A percentile compares a stretch with the other conserved stretches of the same genome.
Conservation (phyloP, 2,113 vertebrate genomes). For the Neodontobutis hainanensis region DNA sequence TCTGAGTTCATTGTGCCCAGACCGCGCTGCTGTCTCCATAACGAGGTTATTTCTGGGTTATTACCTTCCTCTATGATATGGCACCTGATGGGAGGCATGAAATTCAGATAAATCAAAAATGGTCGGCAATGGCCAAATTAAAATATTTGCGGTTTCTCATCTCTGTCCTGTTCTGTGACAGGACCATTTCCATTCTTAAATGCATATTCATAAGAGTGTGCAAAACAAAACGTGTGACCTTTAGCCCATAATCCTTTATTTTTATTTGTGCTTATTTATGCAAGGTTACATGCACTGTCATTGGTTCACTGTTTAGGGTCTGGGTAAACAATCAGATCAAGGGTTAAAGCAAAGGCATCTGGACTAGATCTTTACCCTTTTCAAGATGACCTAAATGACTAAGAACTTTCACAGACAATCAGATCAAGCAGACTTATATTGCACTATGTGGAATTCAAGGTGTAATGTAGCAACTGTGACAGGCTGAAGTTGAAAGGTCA, state of each 20-base stretch:
- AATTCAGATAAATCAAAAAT: constrained; percentile 99
- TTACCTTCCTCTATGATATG: constrained; percentile 95
- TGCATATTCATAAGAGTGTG: constrained; percentile 37
- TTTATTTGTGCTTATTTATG: constrained; percentile 11
- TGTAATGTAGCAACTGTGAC: too few relatives aligned
- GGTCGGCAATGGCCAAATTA: constrained; percentile 84
- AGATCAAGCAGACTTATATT: too few relatives aligned
- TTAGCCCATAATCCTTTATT: constrained; percentile 3
- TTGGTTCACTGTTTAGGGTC: background rate
- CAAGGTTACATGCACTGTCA: background rate
- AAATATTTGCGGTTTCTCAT: constrained; percentile 78
- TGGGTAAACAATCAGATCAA: background rate
- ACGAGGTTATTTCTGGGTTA: constrained; percentile 99
- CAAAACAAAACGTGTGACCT: background rate
- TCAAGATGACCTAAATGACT: too few relatives aligned
- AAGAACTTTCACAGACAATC: too few relatives aligned
- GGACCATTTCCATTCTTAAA: constrained; percentile 21
- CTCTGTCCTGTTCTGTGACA: constrained; percentile 1
- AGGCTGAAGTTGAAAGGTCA: too few relatives aligned
- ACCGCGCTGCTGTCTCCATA: constrained; percentile 97
- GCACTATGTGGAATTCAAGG: too few relatives aligned
- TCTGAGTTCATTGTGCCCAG: constrained; percentile 98
- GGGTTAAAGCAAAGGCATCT: background rate
- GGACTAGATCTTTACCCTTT: too few relatives aligned
- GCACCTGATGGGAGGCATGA: constrained; percentile 92